Conservation (phyloP, 2,113 vertebrate species). For the Seriola rivoliana region DNA sequence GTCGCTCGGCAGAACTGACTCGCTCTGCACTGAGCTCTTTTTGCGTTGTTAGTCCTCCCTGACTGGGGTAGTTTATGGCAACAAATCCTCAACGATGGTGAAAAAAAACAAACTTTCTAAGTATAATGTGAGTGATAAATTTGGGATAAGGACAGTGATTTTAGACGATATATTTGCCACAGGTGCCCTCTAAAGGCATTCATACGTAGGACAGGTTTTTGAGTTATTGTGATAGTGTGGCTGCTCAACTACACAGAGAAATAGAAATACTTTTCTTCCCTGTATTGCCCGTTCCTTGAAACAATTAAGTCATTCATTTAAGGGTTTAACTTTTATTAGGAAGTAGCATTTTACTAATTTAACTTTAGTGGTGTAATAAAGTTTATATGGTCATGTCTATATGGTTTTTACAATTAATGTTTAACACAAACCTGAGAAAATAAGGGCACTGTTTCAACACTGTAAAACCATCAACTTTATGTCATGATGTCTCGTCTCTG, state of each 20-base stretch:
- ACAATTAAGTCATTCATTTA: neutral
- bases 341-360: neutral
- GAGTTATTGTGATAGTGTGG: neutral
- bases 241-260: neutral
- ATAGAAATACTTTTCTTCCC: neutral
- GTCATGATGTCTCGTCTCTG: neutral
- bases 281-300: neutral
- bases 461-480: neutral
- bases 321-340: neutral
- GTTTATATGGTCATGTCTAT: neutral
- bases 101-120: slow-evolving; percentile 3
- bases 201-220: neutral
- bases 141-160: neutral
- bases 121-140: neutral
- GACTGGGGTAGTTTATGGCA: slow-evolving; percentile 51
- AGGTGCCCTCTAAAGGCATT: slow-evolving; percentile 17
- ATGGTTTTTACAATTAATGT: neutral
- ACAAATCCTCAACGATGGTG: slow-evolving; percentile 35
- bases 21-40: slow-evolving; percentile 16
- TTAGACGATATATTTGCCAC: slow-evolving; percentile 6
- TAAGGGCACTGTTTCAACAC: neutral
- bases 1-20: slow-evolving; percentile 39
- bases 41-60: slow-evolving; percentile 38
- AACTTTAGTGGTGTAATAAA: neutral
- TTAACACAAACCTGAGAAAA: neutral